A percentile compares a stretch with the other conserved stretches of the same genome.
These are phyloP conservation scores for Odontomachus brunneus DNA, from an alignment of 1,140 invertebrate species.

Conservation along the genomic window DNA sequence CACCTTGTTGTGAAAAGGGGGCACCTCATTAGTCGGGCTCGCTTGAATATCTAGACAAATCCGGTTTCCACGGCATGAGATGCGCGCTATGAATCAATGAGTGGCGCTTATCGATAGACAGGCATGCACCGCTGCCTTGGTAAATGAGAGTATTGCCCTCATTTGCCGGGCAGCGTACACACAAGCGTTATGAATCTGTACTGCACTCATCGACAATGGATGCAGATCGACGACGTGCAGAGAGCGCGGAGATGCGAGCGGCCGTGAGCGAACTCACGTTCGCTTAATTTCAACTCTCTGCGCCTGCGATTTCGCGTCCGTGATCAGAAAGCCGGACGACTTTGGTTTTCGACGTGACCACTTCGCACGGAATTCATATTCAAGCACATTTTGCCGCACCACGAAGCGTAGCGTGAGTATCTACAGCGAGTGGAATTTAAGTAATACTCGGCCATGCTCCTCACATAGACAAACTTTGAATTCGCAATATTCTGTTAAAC, in stretches of 20 bases:
- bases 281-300: slow-evolving; percentile 1
- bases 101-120: slow-evolving; percentile 50
- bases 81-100: slow-evolving; percentile 57
- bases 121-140: background rate
- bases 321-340: background rate
- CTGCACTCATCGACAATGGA: slow-evolving; percentile 30
- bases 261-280: slow-evolving; percentile 18
- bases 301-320: background rate
- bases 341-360: background rate
- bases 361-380: background rate
- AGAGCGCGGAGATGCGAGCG: background rate
- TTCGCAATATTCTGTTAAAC: background rate
- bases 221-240: background rate
- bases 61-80: slow-evolving; percentile 71
- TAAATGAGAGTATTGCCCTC: slow-evolving; percentile 36
- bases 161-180: slow-evolving; percentile 12
- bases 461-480: slow-evolving; percentile 4
- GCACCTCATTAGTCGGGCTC: slow-evolving; percentile 75
- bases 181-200: slow-evolving; percentile 21
- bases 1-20: slow-evolving; percentile 72
- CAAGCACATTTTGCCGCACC: background rate
- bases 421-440: background rate
- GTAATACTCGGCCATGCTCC: background rate
- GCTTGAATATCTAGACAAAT: slow-evolving; percentile 68
- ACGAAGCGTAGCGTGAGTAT: background rate